phyloP scores from a whole-genome alignment of 2,113 vertebrate genomes.

The Murina feae region DNA sequence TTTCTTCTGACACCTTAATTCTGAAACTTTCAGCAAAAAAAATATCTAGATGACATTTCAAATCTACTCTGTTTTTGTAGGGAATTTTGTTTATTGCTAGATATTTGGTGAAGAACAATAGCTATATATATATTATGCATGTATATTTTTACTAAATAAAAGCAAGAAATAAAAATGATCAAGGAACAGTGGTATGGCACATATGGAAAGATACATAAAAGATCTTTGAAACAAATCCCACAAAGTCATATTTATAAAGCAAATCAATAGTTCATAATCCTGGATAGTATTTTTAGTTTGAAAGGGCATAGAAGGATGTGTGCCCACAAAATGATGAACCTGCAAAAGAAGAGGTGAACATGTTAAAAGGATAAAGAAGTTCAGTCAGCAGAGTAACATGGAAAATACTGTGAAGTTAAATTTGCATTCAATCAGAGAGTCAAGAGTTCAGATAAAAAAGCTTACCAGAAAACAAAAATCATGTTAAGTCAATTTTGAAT shows the following conservation, averaged over 20 bases:
- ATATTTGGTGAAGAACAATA: not conserved
- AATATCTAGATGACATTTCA: not conserved
- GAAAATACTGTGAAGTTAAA: not conserved
- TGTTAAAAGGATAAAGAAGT: not conserved
- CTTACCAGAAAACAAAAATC: not conserved
- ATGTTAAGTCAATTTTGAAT: not conserved
- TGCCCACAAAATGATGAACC: not conserved
- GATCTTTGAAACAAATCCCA: not conserved
- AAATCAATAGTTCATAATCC: not conserved
- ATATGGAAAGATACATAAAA: not conserved
- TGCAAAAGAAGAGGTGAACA: not conserved
- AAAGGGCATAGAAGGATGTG: accelerated
- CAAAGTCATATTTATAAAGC: not conserved
- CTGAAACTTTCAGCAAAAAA: not conserved
- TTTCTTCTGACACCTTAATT: not conserved
- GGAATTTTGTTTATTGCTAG: not conserved
- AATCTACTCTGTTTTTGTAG: not conserved
- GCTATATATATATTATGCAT: not conserved
- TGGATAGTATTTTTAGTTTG: not conserved
- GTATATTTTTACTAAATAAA: not conserved
- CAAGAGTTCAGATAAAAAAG: not conserved
- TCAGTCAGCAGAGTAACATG: not conserved
- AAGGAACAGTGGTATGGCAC: not conserved
- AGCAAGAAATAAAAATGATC: not conserved
- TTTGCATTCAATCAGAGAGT: not conserved